Conservation (phyloP, 2,797 vertebrate species). For the Lerista edwardsae region DNA sequence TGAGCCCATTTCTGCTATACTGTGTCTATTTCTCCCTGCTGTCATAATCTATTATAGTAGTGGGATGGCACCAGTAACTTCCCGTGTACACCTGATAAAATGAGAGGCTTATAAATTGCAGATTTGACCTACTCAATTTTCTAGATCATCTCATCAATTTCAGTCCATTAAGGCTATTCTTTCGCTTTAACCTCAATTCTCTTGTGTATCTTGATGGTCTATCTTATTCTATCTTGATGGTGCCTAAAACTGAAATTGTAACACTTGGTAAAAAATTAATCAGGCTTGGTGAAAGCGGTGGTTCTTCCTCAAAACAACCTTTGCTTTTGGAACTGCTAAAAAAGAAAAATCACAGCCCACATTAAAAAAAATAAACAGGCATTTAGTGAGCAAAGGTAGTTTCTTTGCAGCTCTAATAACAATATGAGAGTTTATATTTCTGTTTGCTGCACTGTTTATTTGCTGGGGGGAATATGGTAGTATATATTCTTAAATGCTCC, state of each 20-base stretch:
- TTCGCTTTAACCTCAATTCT: background rate
- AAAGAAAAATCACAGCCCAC: background rate
- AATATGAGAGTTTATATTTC: background rate
- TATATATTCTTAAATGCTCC: constrained; percentile 11
- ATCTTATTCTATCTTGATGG: background rate
- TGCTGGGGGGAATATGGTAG: constrained; percentile 3
- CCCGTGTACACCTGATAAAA: background rate
- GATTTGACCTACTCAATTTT: background rate
- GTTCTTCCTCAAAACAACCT: constrained; percentile 6
- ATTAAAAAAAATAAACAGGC: constrained; percentile 12
- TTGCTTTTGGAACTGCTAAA: constrained; percentile 13
- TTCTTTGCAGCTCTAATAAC: constrained; percentile 3
- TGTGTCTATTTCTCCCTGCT: background rate
- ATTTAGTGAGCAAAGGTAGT: background rate
- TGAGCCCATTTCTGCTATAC: background rate
- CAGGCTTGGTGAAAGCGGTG: background rate
- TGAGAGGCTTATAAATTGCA: background rate
- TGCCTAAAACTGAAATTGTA: constrained; percentile 7
- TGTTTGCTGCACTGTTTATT: constrained; percentile 14
- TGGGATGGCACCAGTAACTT: background rate
- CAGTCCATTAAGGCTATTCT: background rate
- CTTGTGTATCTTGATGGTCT: background rate
- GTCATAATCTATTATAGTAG: background rate
- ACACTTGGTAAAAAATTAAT: background rate
- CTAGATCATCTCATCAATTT: background rate